phyloP scores from a whole-genome alignment of 2,888 invertebrate genomes.

The Diplolepis rosae region DNA sequence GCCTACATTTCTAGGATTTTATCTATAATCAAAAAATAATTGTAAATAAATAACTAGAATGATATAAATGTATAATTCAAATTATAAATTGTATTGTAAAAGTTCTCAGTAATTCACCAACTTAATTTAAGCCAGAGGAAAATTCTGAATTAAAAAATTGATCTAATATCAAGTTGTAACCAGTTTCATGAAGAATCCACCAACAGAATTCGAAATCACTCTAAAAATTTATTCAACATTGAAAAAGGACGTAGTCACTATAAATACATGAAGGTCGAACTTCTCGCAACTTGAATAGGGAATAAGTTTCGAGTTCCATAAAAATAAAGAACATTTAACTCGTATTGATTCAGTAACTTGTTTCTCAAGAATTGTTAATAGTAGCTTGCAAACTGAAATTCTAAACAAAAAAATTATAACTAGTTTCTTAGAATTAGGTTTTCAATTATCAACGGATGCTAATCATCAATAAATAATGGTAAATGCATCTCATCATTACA shows the following conservation, averaged over 20 bases:
- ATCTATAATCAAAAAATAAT: too few relatives aligned
- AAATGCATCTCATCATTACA: too few relatives aligned
- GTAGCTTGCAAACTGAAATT: neutral
- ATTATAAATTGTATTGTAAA: too few relatives aligned
- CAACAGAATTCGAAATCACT: too few relatives aligned
- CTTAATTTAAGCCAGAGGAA: too few relatives aligned
- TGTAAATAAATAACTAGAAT: too few relatives aligned
- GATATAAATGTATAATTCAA: too few relatives aligned
- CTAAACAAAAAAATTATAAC: neutral
- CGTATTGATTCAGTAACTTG: neutral
- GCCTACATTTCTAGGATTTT: too few relatives aligned
- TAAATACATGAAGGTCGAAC: slow-evolving; percentile 26
- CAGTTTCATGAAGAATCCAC: too few relatives aligned
- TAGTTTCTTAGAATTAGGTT: neutral
- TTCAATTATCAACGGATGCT: neutral
- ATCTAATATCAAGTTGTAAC: too few relatives aligned
- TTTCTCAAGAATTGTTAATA: neutral
- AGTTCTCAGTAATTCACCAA: too few relatives aligned
- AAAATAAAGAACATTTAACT: slow-evolving; percentile 19
- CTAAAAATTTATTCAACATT: slow-evolving; percentile 7
- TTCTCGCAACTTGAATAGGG: slow-evolving; percentile 16
- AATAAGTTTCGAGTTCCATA: slow-evolving; percentile 13
- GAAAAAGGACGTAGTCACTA: slow-evolving; percentile 6
- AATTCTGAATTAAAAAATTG: too few relatives aligned
- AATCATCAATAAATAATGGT: neutral